Evolutionary conservation across 2,888 invertebrate genomes (phyloP).

Genomic region (Orthonevra nobilis): DNA sequence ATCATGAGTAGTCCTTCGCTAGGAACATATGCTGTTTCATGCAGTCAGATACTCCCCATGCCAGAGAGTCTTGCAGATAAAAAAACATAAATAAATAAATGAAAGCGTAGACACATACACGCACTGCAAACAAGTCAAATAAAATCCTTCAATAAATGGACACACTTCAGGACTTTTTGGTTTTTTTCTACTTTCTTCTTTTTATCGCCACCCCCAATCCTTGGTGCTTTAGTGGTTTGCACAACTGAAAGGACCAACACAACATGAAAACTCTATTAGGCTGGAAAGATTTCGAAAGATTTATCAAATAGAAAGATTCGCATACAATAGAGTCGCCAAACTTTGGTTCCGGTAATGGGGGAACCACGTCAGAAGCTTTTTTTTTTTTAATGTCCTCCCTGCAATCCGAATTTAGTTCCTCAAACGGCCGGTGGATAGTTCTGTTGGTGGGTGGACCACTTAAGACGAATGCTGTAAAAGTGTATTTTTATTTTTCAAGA

Average conservation of each 20-base stretch:
- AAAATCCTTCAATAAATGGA: slow-evolving; percentile 53
- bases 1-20: no score
- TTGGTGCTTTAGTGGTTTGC: no score
- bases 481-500: slow-evolving; percentile 20
- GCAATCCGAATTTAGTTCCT: background rate
- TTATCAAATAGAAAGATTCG: slow-evolving; percentile 48
- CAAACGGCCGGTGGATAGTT: slow-evolving; percentile 4
- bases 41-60: no score
- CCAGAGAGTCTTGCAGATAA: slow-evolving; percentile 23
- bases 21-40: no score
- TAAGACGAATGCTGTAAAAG: slow-evolving; percentile 26
- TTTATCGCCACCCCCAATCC: no score
- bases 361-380: no score
- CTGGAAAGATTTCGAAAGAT: slow-evolving; percentile 42
- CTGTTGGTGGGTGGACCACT: slow-evolving; percentile 1
- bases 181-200: no score
- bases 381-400: background rate
- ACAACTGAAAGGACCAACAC: slow-evolving; percentile 21
- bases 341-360: no score
- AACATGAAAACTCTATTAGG: slow-evolving; percentile 61
- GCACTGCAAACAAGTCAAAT: slow-evolving; percentile 55
- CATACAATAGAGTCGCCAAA: no score
- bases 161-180: slow-evolving; percentile 45
- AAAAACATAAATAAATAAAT: slow-evolving; percentile 43
- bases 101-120: slow-evolving; percentile 35